These are phyloP conservation scores for Papilio polyxenes DNA, from an alignment of 1,140 invertebrate genomes.

Conservation along the genomic window DNA sequence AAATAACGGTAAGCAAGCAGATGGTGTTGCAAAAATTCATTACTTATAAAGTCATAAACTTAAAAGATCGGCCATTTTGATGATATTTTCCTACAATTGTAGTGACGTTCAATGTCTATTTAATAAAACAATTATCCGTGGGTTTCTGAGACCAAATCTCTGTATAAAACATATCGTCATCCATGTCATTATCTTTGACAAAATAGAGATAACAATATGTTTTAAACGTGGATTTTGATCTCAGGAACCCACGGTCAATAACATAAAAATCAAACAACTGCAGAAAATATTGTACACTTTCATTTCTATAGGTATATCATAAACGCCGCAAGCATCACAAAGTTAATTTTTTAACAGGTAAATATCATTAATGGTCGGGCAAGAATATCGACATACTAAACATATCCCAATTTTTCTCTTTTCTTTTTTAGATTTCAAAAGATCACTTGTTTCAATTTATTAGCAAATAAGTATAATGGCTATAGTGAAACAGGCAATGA, in stretches of 20 bases:
- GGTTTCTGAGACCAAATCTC: no score
- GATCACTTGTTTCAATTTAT: neutral
- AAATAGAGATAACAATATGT: no score
- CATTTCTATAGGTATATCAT: no score
- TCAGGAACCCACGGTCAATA: no score
- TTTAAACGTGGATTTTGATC: no score
- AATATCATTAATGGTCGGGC: neutral
- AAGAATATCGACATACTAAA: neutral
- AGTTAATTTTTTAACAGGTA: no score
- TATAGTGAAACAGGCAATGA: neutral
- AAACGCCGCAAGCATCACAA: no score
- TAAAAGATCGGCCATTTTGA: constrained; percentile 21
- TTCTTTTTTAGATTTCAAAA: neutral
- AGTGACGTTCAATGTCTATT: neutral
- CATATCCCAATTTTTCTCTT: neutral
- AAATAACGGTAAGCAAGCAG: constrained; percentile 36
- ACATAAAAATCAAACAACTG: neutral
- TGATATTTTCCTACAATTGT: neutral
- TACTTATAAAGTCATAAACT: constrained; percentile 24
- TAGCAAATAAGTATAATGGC: neutral
- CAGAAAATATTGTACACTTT: neutral
- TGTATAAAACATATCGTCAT: no score
- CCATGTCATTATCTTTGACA: no score
- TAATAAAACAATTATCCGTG: neutral
- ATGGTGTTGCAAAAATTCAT: constrained; percentile 26